These are phyloP conservation scores for Drosophila suzukii DNA, from an alignment of 1,140 invertebrate genomes.

Conservation along the genomic window DNA sequence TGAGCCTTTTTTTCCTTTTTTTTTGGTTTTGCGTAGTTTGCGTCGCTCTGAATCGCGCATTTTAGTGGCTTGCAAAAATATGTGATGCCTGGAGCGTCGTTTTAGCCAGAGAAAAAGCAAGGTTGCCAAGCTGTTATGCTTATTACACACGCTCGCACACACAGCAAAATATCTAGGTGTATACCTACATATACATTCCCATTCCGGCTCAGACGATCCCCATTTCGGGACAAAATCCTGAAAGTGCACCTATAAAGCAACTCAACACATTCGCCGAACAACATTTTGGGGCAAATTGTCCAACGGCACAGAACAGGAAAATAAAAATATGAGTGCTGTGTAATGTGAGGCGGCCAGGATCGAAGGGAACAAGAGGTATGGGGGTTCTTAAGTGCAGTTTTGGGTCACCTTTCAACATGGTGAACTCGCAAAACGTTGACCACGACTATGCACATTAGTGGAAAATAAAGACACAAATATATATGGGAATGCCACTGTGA, in stretches of 20 bases:
- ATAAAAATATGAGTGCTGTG: constrained; percentile 1
- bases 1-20: constrained; percentile 8
- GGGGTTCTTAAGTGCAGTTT: neutral
- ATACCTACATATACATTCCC: neutral
- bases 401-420: neutral
- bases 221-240: neutral
- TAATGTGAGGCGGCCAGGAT: neutral
- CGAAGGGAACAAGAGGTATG: neutral
- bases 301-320: constrained; percentile 7
- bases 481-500: no score
- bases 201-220: neutral
- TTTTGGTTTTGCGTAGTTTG: constrained; percentile 21
- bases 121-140: constrained; percentile 53
- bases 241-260: neutral
- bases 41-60: constrained; percentile 36
- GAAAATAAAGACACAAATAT: no score
- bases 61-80: constrained; percentile 60
- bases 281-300: constrained; percentile 39
- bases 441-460: no score
- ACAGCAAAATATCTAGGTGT: neutral
- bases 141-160: constrained; percentile 43
- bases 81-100: constrained; percentile 47
- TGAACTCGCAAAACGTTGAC: no score
- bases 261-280: constrained; percentile 6
- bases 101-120: constrained; percentile 33